A percentile compares a stretch with the other conserved stretches of the same genome.
Evolutionary conservation across 2,113 vertebrate species (phyloP).

Genomic region (Struthio camelus): DNA sequence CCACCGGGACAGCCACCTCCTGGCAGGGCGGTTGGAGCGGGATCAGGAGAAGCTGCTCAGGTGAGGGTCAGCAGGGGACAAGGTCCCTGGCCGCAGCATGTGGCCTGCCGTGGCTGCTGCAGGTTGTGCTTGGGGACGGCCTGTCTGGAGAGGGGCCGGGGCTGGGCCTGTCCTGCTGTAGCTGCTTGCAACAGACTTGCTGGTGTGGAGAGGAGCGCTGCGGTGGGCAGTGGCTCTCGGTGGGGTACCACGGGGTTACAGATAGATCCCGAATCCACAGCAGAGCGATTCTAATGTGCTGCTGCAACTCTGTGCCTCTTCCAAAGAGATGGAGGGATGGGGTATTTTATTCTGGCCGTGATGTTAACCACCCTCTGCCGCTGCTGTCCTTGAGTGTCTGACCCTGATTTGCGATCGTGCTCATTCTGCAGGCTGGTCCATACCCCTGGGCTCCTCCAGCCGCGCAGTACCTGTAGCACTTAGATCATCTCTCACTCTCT

Average conservation of each 20-base stretch:
- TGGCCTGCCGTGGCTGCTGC: neutral
- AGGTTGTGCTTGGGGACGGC: neutral
- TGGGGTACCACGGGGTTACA: rapidly evolving
- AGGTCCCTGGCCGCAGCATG: neutral
- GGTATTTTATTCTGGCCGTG: neutral
- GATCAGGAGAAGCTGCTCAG: constrained; percentile 95
- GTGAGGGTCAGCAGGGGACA: constrained; percentile 64
- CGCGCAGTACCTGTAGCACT: rapidly evolving
- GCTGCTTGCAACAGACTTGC: neutral
- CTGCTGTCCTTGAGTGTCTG: neutral
- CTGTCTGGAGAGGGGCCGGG: neutral
- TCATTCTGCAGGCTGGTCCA: rapidly evolving
- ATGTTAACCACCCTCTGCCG: neutral
- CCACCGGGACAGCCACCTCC: constrained; percentile 86
- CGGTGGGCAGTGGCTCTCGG: too few relatives aligned
- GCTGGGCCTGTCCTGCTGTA: neutral
- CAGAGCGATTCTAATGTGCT: neutral
- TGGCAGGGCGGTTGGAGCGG: constrained; percentile 86
- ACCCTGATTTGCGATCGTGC: neutral
- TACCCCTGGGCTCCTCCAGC: neutral
- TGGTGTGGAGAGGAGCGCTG: neutral
- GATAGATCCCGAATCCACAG: neutral
- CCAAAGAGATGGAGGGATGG: neutral
- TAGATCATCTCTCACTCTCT: neutral
- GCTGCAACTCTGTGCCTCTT: neutral